Base-by-base conservation (phyloP, 2,797 vertebrate species). In the Cirrhinus molitorella region DNA sequence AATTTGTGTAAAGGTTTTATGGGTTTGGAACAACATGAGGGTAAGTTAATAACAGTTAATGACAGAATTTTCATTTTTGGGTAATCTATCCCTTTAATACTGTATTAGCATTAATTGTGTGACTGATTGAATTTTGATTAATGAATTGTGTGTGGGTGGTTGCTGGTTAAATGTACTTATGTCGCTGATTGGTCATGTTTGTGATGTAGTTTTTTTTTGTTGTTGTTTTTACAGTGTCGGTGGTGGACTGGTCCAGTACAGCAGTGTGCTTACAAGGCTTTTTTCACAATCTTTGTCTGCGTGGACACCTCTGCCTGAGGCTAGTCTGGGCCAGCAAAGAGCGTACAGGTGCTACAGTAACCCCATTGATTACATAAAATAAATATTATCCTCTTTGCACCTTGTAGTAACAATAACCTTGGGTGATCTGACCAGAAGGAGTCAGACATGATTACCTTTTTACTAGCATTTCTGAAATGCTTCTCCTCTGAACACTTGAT, bases 281-380 rank as follows among this genome's bases (percentile, higher is more conserved):
- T 95, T 97, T 83, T 96, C 96, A 49, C 97, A 98, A 68, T 96
- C 96, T 8, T 92, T 98, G 45, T 95, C 91, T 34, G 90, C 94
- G 40, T 98, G 97, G 97, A 93, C 90, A 1, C 89, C 95, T 10
- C 81, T 87, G 0, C 90, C 94, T 2, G 94, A 96, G 85, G 79
- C 88, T 76, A 92, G 89, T 40, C 87, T 93, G 13, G 96, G 97
- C 21, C 96, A 97, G 81, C 96, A 97, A 88, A 94, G 94, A 88
- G 94, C 96, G 4, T 97, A 96, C 93, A 97, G 96, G 96, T 98
- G 86, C 47, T 37, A 51, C 31, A 43, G 2, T 71, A 51, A 37
- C n/a, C 6, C 19, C 31, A 49, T 8, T 65, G 59, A 11, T n/a
- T 37, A 12, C 4, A 1, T 2, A 47, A 65, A 9, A 47, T 17